phyloP scores from a whole-genome alignment of 2,113 vertebrate genomes.

The Zosterops borbonicus region DNA sequence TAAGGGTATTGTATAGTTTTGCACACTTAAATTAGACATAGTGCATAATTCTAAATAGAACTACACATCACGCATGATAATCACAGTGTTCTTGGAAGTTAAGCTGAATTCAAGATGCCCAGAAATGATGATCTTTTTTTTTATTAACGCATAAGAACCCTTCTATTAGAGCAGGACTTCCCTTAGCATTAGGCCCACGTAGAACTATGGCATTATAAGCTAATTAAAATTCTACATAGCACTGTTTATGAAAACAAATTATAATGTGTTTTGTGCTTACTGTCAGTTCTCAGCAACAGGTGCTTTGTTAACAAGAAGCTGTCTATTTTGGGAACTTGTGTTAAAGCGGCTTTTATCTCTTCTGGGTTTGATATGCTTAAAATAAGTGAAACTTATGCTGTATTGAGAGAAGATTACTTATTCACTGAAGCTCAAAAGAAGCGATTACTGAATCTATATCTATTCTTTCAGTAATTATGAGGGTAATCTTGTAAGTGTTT shows the following conservation, averaged over 20 bases:
- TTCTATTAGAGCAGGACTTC: constrained; percentile 1
- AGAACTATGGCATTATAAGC: constrained; percentile 21
- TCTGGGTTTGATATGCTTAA: constrained; percentile 57
- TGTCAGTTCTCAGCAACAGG: constrained; percentile 61
- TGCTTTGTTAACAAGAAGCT: constrained; percentile 64
- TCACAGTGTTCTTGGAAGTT: constrained; percentile 38
- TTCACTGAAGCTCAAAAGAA: constrained; percentile 50
- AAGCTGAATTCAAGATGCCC: constrained; percentile 1
- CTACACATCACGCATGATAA: constrained; percentile 11
- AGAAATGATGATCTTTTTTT: neutral
- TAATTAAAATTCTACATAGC: constrained; percentile 55
- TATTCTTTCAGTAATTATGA: constrained; percentile 31
- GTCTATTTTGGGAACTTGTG: constrained; percentile 52
- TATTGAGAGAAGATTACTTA: constrained; percentile 47
- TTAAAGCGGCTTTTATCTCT: constrained; percentile 55
- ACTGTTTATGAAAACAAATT: constrained; percentile 64
- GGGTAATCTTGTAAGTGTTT: constrained; percentile 31
- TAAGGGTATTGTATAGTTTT: constrained; percentile 62
- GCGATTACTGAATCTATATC: constrained; percentile 13
- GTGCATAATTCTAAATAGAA: constrained; percentile 41
- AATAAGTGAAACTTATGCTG: constrained; percentile 61
- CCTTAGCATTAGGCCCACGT: neutral
- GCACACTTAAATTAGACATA: constrained; percentile 50
- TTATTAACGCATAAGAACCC: constrained; percentile 26
- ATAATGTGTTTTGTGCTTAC: constrained; percentile 56